Conservation (phyloP, 2,113 vertebrate species). For the Oreochromis tanganicae region DNA sequence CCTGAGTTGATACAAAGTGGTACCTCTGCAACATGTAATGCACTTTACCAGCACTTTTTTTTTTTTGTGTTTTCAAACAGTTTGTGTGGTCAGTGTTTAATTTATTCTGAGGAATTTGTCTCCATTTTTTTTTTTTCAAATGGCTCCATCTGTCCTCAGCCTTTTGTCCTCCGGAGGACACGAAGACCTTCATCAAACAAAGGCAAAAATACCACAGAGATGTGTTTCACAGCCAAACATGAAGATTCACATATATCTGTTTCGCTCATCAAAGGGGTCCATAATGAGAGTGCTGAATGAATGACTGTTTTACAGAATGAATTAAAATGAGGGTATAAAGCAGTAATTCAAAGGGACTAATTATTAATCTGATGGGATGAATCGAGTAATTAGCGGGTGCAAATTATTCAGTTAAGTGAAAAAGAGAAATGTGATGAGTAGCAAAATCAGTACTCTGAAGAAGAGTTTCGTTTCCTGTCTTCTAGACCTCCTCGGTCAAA, state of each 20-base stretch:
- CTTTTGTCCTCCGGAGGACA: background rate
- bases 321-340: background rate
- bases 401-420: background rate
- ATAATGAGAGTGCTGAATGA: background rate
- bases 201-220: background rate
- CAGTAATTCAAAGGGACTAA: background rate
- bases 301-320: background rate
- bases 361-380: background rate
- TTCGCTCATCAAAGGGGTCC: background rate
- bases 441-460: background rate
- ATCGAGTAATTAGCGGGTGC: background rate
- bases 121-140: accelerated
- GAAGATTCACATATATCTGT: background rate
- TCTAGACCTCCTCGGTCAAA: accelerated
- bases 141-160: background rate
- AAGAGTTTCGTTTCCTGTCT: background rate
- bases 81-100: background rate
- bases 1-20: accelerated
- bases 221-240: background rate
- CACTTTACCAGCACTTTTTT: background rate
- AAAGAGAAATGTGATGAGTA: background rate
- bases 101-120: background rate
- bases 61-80: background rate
- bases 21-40: background rate
- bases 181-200: background rate